These are phyloP conservation scores for Leucophenga maculata DNA, from an alignment of 2,888 invertebrate genomes.

Conservation along the genomic window DNA sequence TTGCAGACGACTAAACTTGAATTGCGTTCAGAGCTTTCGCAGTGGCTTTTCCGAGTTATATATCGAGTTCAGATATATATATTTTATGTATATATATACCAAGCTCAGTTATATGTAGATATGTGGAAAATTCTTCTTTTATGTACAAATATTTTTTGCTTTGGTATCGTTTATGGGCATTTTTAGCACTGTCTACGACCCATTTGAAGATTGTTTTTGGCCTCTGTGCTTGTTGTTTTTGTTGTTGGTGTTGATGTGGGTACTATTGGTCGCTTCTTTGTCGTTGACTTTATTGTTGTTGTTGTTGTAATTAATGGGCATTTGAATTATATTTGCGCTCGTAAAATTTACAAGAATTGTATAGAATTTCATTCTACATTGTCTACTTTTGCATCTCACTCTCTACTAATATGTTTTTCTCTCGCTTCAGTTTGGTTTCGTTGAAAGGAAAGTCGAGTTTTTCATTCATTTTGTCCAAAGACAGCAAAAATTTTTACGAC, in stretches of 20 bases:
- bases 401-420: neutral
- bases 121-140: neutral
- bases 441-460: conserved; percentile 42
- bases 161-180: conserved; percentile 55
- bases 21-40: neutral
- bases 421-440: conserved; percentile 10
- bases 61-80: neutral
- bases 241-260: conserved; percentile 30
- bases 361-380: conserved; percentile 42
- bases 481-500: conserved; percentile 64
- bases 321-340: conserved; percentile 70
- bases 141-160: neutral
- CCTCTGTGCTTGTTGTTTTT: conserved; percentile 13
- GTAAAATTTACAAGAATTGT: conserved; percentile 69
- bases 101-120: neutral
- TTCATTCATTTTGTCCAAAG: conserved; percentile 53
- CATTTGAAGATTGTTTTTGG: conserved; percentile 49
- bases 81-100: too few relatives aligned
- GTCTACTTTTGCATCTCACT: neutral
- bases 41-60: neutral
- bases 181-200: conserved; percentile 56
- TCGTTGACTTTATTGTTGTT: conserved; percentile 36
- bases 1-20: conserved; percentile 6
- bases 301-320: conserved; percentile 67
- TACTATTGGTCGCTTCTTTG: conserved; percentile 1